phyloP scores from a whole-genome alignment of 2,113 vertebrate genomes.

The Suncus etruscus region DNA sequence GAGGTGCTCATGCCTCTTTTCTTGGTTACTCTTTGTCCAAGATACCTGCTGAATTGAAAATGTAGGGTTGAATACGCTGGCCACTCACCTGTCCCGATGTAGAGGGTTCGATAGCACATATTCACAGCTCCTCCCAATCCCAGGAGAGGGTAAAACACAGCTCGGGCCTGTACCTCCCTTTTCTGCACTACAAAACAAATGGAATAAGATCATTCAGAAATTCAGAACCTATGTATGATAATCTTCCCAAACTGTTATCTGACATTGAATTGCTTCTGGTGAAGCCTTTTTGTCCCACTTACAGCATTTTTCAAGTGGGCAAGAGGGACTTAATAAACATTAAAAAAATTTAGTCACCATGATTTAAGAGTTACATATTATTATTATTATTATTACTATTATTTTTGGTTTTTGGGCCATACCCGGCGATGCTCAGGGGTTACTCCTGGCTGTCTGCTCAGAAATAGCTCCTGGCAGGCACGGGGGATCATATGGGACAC shows the following conservation, averaged over 20 bases:
- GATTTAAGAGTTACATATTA: too few relatives aligned
- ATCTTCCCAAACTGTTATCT: not conserved
- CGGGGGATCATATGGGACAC: too few relatives aligned
- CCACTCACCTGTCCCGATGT: conserved; percentile 96
- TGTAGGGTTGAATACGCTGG: not conserved
- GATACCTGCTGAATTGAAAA: too few relatives aligned
- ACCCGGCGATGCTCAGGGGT: too few relatives aligned
- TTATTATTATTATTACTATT: too few relatives aligned
- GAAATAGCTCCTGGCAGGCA: too few relatives aligned
- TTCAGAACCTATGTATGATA: conserved; percentile 19
- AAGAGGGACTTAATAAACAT: too few relatives aligned
- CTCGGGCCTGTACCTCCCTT: conserved; percentile 95
- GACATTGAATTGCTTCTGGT: not conserved
- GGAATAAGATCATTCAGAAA: conserved; percentile 60
- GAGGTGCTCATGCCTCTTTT: not conserved
- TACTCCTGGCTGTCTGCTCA: too few relatives aligned
- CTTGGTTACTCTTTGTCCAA: not conserved
- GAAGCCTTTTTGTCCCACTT: not conserved
- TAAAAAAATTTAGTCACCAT: too few relatives aligned
- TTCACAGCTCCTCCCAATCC: conserved; percentile 93
- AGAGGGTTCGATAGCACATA: conserved; percentile 98
- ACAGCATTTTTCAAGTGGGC: not conserved
- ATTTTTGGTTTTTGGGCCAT: too few relatives aligned
- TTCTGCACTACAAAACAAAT: conserved; percentile 89
- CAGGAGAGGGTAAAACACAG: conserved; percentile 95